Base-by-base conservation (phyloP, 2,888 invertebrate genomes). In the Phorcus lineatus region DNA sequence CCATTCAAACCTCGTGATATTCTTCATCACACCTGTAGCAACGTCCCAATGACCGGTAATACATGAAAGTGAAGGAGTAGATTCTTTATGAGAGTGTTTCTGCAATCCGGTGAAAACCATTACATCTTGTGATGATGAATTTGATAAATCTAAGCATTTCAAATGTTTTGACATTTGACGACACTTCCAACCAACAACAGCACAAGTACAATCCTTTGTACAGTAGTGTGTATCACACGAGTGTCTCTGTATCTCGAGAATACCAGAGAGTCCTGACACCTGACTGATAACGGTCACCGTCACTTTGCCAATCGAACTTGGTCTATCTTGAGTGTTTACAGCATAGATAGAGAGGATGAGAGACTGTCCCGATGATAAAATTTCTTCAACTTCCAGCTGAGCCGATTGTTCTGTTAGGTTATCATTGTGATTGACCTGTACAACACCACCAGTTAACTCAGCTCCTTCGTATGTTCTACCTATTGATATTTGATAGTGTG, bases 1-100 rank as follows among this genome's bases (percentile, higher is more conserved):
- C 85, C 83, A 87, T 66, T 87, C 86, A 78, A 67, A 86, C 75
- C 87, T 70, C 52, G 74, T 80, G 57, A 84, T 77, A 13, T 31
- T 17, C 0, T 17, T n/a, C 16, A 6, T 2, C 17, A 28, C 11
- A 22, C 16, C 52, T 13, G 11, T 6, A 17, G 40, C 13, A 13
- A 52, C 24, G 16, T 22, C 24, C 74, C 74, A 74, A 11, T 74
- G n/a, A 22, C 47, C 74, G 22, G 74, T 13, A 16, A 74, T 47
- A 52, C 74, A 74, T 52, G 74, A 74, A 1, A 52, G 40, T 17
- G 74, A 52, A 22, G 74, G 11, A 22, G 24, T 22, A 17, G 22
- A 16, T 4, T 16, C 13, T 17, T 16, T 7, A 17, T 31, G 16
- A 28, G 24, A 11, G 0, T 24, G 7, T 13, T 28, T 1, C 13